These are phyloP conservation scores for Incurvaria masculella DNA, from an alignment of 2,888 invertebrate species.

Conservation along the genomic window DNA sequence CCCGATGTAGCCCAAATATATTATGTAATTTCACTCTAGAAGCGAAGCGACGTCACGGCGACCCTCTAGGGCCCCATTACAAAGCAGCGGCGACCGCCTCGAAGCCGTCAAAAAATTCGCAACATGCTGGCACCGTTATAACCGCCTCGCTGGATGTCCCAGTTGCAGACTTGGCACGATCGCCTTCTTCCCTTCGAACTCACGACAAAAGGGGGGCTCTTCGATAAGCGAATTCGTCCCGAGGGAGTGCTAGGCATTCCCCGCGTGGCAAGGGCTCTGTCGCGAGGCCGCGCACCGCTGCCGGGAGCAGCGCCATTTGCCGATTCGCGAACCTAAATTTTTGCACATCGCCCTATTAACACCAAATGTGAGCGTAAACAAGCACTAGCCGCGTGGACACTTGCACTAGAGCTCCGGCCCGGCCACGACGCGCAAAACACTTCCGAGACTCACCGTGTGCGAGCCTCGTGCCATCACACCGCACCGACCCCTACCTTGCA, in stretches of 20 bases:
- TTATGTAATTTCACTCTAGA: constrained; percentile 57
- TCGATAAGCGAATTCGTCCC: constrained; percentile 3
- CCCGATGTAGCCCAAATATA: constrained; percentile 23
- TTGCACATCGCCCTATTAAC: constrained; percentile 18
- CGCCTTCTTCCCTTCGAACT: constrained; percentile 7
- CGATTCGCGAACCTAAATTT: constrained; percentile 15
- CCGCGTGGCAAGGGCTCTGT: constrained; percentile 4
- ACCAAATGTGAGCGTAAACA: constrained; percentile 29
- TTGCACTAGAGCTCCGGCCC: constrained; percentile 16
- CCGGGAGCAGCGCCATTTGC: constrained; percentile 43
- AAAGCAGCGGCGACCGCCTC: constrained; percentile 31
- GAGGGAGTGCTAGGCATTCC: constrained; percentile 12
- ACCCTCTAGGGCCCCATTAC: constrained; percentile 32
- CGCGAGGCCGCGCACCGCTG: constrained; percentile 1
- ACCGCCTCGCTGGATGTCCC: constrained; percentile 57
- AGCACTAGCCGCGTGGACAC: constrained; percentile 34
- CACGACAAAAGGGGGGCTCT: not conserved
- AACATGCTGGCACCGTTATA: constrained; percentile 60
- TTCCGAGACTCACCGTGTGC: constrained; percentile 70
- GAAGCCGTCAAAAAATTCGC: constrained; percentile 48
- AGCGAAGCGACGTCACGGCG: constrained; percentile 49
- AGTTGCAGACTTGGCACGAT: constrained; percentile 49
- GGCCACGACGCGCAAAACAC: constrained; percentile 6
- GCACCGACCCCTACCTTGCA: constrained; percentile 73
- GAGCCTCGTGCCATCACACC: constrained; percentile 77